phyloP scores from a whole-genome alignment of 2,113 vertebrate species.

The Bothrops jararaca region DNA sequence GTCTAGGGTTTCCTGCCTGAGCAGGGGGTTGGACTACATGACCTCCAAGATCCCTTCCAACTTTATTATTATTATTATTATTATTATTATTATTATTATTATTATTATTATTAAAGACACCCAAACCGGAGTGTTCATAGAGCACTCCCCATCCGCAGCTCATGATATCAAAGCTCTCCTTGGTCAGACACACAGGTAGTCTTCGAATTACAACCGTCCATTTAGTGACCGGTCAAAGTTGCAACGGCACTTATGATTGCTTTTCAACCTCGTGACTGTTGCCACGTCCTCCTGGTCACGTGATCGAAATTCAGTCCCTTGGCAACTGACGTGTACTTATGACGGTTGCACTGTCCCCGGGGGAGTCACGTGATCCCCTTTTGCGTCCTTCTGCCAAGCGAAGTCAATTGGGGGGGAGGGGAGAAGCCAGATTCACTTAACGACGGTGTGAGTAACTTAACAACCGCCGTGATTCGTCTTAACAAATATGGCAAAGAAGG shows the following conservation, averaged over 20 bases:
- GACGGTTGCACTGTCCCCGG: too few relatives aligned
- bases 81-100: too few relatives aligned
- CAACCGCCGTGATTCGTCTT: too few relatives aligned
- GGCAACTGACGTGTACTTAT: background rate
- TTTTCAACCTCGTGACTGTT: background rate
- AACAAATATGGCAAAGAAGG: background rate
- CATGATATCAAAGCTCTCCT: background rate
- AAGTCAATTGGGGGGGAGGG: too few relatives aligned
- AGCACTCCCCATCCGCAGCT: background rate
- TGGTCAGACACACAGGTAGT: background rate
- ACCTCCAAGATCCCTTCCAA: too few relatives aligned
- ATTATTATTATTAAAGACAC: background rate
- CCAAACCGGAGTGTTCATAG: background rate
- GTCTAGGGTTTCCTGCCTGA: too few relatives aligned
- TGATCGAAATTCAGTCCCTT: background rate
- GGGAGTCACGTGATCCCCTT: background rate
- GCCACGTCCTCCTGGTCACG: background rate
- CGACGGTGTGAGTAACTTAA: background rate
- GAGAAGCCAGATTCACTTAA: background rate
- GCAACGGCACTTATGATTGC: background rate
- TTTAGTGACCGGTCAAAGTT: background rate
- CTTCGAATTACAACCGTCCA: background rate
- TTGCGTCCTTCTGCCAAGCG: background rate
- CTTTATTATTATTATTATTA: too few relatives aligned
- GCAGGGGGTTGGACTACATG: too few relatives aligned